Conservation (phyloP, 1,140 invertebrate genomes). For the Helicoverpa zea region DNA sequence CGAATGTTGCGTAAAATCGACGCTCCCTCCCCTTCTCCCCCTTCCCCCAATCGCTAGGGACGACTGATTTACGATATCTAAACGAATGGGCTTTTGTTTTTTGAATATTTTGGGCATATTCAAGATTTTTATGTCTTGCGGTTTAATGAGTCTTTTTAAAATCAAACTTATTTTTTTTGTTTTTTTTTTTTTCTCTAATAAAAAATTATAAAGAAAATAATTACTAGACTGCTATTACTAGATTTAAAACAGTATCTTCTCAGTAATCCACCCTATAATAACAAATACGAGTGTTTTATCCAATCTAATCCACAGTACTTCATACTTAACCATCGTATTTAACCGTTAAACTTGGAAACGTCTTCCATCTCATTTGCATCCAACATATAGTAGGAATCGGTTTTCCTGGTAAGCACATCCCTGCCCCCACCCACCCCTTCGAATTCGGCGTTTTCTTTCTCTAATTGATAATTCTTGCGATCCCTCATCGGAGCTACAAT, state of each 20-base stretch:
- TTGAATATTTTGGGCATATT: conserved; percentile 56
- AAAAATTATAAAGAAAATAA: no score
- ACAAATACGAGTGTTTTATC: no score
- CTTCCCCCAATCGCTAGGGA: conserved; percentile 68
- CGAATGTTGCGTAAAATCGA: conserved; percentile 86
- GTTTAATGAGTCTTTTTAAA: not conserved
- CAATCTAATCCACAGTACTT: no score
- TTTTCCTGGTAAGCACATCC: conserved; percentile 36
- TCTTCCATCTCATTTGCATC: not conserved
- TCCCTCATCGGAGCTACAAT: conserved; percentile 82
- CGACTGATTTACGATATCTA: conserved; percentile 80
- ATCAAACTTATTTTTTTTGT: no score
- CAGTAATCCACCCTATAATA: no score
- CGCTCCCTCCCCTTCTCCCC: conserved; percentile 60
- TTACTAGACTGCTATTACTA: no score
- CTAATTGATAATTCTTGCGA: conserved; percentile 87
- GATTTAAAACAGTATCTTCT: no score
- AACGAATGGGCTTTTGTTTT: conserved; percentile 48
- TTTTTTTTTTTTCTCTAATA: no score
- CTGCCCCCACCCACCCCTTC: conserved; percentile 57
- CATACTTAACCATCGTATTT: no score
- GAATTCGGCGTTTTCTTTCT: conserved; percentile 76
- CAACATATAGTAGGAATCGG: not conserved
- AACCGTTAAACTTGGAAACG: no score
- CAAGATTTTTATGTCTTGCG: conserved; percentile 23